Base-by-base conservation (phyloP, 2,113 vertebrate genomes). In the Monarcha castaneiventris region DNA sequence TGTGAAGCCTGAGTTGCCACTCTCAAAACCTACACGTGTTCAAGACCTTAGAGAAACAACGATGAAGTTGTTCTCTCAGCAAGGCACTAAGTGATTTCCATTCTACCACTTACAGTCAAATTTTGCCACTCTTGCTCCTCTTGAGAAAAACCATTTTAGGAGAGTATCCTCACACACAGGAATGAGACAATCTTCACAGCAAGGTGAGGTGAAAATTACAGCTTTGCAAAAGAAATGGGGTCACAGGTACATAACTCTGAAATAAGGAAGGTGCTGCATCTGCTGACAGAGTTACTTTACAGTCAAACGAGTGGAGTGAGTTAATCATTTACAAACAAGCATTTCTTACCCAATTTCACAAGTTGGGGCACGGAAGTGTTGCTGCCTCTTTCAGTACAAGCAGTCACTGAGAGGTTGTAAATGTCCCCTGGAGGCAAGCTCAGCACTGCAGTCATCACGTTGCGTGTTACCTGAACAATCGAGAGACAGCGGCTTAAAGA, bases 351-450 rank as follows among this genome's bases (percentile, higher is more conserved):
- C 86, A 99, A 96, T 94, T 99, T 99, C 94, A 99, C 98, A 87
- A 99, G 98, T 44, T 95, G 98, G 4, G 98, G 98, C n/a, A 74
- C 43, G 32, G 99, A 99, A 7, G 98, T 98, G 89, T 99, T 99
- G 61, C 98, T 98, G 96, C 98, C 98, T 84, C 98, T 98, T 41
- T 99, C 99, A 0, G 99, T 99, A 82, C 98, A 99, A 44, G 99
- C 99, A 11, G 99, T 99, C 84, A 99, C 99, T 0, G 99, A 99
- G 67, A 99, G 98, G 94, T 99, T 99, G 96, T 99, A 99, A 88
- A 99, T 99, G 97, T 99, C 99, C 33, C 99, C 99, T 0, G 99
- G 98, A 54, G 99, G 99, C 69, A 99, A 95, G 25, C 97, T 98
- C 78, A 99, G 97, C 69, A 98, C 98, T 6, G 99, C 98, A 16